Evolutionary conservation across 2,797 vertebrate genomes (phyloP).

Genomic region (Crax fasciolata): DNA sequence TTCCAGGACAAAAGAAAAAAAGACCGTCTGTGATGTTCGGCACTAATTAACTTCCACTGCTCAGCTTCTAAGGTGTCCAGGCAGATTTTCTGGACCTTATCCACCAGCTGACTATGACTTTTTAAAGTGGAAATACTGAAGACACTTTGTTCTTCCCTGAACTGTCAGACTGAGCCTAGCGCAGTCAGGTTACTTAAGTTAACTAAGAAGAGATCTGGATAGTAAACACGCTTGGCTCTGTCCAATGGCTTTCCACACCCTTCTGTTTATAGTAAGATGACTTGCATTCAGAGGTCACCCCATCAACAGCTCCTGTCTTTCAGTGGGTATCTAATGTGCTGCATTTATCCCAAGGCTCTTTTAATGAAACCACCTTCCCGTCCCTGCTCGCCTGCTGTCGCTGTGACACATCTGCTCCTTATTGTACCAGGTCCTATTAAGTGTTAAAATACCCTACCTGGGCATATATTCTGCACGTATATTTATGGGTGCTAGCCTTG

Average conservation of each 20-base stretch:
- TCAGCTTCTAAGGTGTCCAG: slow-evolving; percentile 30
- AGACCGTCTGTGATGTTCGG: slow-evolving; percentile 8
- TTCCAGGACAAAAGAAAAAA: slow-evolving; percentile 10
- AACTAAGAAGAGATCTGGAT: slow-evolving; percentile 81
- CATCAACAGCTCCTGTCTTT: slow-evolving; percentile 83
- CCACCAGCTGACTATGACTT: slow-evolving; percentile 35
- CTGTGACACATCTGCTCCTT: slow-evolving; percentile 78
- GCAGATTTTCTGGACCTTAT: background rate
- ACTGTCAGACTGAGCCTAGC: slow-evolving; percentile 51
- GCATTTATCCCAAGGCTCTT: slow-evolving; percentile 80
- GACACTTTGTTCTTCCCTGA: slow-evolving; percentile 74
- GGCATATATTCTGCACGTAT: background rate
- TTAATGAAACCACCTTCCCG: slow-evolving; percentile 77
- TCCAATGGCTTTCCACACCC: slow-evolving; percentile 83
- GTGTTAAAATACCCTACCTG: slow-evolving; percentile 57
- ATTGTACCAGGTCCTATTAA: slow-evolving; percentile 47
- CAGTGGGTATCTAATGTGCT: slow-evolving; percentile 78
- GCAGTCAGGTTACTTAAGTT: slow-evolving; percentile 75
- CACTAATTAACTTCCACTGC: slow-evolving; percentile 65
- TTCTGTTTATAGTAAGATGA: slow-evolving; percentile 87
- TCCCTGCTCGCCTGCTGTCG: slow-evolving; percentile 80
- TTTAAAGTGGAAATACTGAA: slow-evolving; percentile 67
- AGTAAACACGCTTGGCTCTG: slow-evolving; percentile 82
- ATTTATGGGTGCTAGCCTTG: background rate
- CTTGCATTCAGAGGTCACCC: slow-evolving; percentile 85